Percentiles rank a stretch among this genome's conserved stretches.
Evolutionary conservation across 2,888 invertebrate genomes (phyloP).

Genomic region (Druceiella hillmani): DNA sequence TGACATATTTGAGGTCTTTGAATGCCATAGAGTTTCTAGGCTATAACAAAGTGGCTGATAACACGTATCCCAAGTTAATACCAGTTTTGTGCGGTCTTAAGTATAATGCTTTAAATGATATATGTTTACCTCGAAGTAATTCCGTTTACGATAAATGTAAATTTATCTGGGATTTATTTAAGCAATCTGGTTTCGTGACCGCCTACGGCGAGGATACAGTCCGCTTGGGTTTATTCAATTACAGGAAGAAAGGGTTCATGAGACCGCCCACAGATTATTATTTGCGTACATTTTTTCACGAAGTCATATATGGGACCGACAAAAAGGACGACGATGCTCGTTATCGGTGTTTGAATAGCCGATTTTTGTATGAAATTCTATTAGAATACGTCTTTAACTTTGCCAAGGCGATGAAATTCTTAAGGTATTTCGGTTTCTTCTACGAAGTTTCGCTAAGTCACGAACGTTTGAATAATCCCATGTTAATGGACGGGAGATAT

Average conservation of each 20-base stretch:
- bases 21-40: conserved; percentile 75
- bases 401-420: conserved; percentile 49
- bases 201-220: conserved; percentile 81
- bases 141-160: conserved; percentile 71
- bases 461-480: conserved; percentile 75
- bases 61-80: conserved; percentile 86
- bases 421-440: conserved; percentile 73
- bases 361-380: conserved; percentile 64
- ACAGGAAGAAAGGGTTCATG: conserved; percentile 68
- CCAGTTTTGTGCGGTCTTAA: conserved; percentile 72
- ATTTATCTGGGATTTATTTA: conserved; percentile 80
- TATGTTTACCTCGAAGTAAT: conserved; percentile 56
- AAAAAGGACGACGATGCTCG: conserved; percentile 59
- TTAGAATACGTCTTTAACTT: conserved; percentile 67
- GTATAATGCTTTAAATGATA: conserved; percentile 56
- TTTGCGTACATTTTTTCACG: conserved; percentile 66
- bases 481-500: conserved; percentile 64
- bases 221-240: conserved; percentile 75
- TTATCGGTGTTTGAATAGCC: conserved; percentile 63
- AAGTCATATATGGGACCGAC: conserved; percentile 62
- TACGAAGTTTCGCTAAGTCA: conserved; percentile 83
- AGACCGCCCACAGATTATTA: conserved; percentile 84
- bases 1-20: conserved; percentile 54
- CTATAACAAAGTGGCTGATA: conserved; percentile 91
- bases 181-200: conserved; percentile 67